Base-by-base conservation (phyloP, 2,888 invertebrate species). In the Ephialtes manifestator region DNA sequence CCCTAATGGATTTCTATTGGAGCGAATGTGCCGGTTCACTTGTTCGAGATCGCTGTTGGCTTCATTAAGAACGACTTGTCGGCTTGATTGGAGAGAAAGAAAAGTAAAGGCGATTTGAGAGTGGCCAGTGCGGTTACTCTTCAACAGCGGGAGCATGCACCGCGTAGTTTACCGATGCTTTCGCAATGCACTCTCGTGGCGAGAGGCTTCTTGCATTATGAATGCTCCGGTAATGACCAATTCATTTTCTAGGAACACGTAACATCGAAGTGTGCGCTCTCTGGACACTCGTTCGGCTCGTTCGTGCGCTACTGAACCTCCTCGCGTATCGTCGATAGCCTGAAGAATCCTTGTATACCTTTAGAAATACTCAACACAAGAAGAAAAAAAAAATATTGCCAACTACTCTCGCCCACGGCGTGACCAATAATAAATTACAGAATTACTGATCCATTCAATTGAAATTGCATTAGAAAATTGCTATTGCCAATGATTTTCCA, bases 201-300 rank as follows among this genome's bases (percentile, higher is more conserved):
- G 65, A 65, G 74, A 63, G n/a, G 63, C 84, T 87, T 85, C 83
- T 86, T 88, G 90, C 90, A 92, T 92, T 91, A 91, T 89, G 89
- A 89, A 92, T 90, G 90, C 91, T 53, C 84, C 89, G 90, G 90
- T 92, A 92, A 92, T 92, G 92, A 92, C 89, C 90, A 91, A 92
- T 92, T 90, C 91, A 90, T 91, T 92, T 90, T 92, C 90, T 89
- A 89, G 86, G 89, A 88, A 89, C 90, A 90, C 90, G 90, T 90
- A 89, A 91, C 92, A 88, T 89, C 89, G 88, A 84, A 87, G 88
- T 84, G 79, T 85, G 43, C 18, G 24, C 74, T 31, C 18, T 31
- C 48, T 46, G 63, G 31, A 46, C 35, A 75, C 60, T 63, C 75
- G 63, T 35, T 48, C 48, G 15, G 28, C 31, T 20, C 39, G 39